A percentile compares a stretch with the other conserved stretches of the same genome.
Conservation (phyloP, 2,113 vertebrate genomes). For the Heptranchias perlo region DNA sequence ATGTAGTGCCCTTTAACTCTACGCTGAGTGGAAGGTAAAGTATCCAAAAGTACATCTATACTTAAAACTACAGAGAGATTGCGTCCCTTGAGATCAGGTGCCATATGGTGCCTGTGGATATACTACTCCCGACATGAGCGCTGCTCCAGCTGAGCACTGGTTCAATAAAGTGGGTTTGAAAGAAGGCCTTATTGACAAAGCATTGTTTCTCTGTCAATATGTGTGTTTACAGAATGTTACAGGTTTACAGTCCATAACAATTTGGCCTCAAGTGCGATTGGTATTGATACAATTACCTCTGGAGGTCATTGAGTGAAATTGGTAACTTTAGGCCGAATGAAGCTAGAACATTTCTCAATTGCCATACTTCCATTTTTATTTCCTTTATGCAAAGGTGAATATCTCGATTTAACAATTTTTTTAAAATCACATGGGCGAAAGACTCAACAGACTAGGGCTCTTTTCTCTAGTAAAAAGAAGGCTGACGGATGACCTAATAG, state of each 20-base stretch:
- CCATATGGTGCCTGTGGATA: conserved; percentile 39
- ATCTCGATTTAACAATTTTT: conserved; percentile 36
- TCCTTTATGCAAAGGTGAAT: conserved; percentile 42
- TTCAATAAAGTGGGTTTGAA: conserved; percentile 39
- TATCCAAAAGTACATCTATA: conserved; percentile 15
- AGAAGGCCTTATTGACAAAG: conserved; percentile 37
- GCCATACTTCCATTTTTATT: conserved; percentile 39
- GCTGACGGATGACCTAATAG: background rate
- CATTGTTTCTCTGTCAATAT: conserved; percentile 41
- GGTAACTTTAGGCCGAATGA: background rate
- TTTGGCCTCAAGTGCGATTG: conserved; percentile 42
- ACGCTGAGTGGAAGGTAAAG: conserved; percentile 91
- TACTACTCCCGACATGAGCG: conserved; percentile 9
- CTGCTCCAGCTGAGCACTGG: background rate
- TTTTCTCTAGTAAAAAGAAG: background rate
- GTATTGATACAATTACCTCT: conserved; percentile 49
- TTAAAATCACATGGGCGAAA: conserved; percentile 47
- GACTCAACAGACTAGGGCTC: conserved; percentile 45
- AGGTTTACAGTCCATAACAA: conserved; percentile 43
- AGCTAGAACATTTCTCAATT: background rate
- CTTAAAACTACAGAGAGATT: conserved; percentile 31
- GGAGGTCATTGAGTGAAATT: background rate
- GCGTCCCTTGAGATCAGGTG: background rate
- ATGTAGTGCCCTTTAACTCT: conserved; percentile 91
- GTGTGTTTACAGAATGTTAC: conserved; percentile 46